A percentile compares a stretch with the other conserved stretches of the same genome.
phyloP scores from a whole-genome alignment of 2,113 vertebrate species.

The Rattus norvegicus region DNA sequence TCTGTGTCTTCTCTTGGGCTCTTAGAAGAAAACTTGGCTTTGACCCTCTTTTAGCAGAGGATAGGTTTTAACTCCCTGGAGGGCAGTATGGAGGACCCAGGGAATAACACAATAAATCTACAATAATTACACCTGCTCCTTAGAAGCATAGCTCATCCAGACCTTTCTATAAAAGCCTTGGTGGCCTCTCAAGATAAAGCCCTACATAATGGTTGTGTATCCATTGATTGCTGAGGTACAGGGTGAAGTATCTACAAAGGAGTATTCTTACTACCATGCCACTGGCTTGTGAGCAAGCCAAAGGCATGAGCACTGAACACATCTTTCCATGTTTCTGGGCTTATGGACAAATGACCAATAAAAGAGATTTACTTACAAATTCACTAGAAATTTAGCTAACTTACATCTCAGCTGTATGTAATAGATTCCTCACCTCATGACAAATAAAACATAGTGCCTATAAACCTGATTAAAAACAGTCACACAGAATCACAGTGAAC shows the following conservation, averaged over 20 bases:
- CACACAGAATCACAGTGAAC: neutral
- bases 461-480: slow-evolving; percentile 6
- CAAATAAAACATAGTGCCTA: slow-evolving; percentile 41
- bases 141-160: neutral
- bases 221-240: neutral
- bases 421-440: slow-evolving; percentile 28
- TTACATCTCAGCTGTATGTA: slow-evolving; percentile 30
- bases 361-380: slow-evolving; percentile 25
- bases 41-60: neutral
- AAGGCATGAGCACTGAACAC: neutral
- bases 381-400: slow-evolving; percentile 26
- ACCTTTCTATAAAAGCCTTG: neutral
- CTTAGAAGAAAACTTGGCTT: neutral
- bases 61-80: neutral
- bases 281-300: neutral
- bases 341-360: neutral
- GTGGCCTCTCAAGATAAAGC: neutral
- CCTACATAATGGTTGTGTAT: neutral
- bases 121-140: neutral
- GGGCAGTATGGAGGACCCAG: neutral
- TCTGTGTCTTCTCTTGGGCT: neutral
- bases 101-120: neutral
- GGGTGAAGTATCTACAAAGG: neutral
- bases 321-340: neutral
- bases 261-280: neutral